phyloP scores from a whole-genome alignment of 2,797 vertebrate species.

The Fundulus diaphanus region DNA sequence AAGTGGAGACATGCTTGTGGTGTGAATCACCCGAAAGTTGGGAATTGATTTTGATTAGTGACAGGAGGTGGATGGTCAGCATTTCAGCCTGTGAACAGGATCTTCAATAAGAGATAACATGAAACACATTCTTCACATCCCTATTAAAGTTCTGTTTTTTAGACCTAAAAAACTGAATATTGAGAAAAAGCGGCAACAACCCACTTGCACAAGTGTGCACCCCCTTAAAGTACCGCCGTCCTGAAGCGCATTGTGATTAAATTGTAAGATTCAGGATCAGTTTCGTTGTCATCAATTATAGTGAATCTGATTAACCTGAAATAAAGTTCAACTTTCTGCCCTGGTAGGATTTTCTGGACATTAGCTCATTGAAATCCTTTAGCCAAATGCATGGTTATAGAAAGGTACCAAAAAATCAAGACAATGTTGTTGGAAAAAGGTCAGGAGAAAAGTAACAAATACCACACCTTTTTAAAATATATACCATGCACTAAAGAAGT shows the following conservation, averaged over 20 bases:
- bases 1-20: slow-evolving; percentile 9
- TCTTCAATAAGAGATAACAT: slow-evolving; percentile 16
- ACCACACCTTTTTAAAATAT: too few species aligned
- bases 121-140: neutral
- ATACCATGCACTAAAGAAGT: too few species aligned
- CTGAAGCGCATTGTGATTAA: neutral
- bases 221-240: neutral
- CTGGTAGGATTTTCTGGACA: too few species aligned
- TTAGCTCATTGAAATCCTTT: neutral
- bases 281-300: neutral
- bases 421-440: neutral
- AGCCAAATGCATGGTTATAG: neutral
- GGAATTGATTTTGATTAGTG: slow-evolving; percentile 39
- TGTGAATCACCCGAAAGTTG: slow-evolving; percentile 31
- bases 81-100: neutral
- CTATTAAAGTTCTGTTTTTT: neutral
- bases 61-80: slow-evolving; percentile 15
- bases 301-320: neutral
- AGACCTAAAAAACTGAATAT: neutral
- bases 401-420: neutral
- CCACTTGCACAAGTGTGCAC: neutral
- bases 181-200: too few species aligned
- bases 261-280: neutral
- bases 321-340: neutral
- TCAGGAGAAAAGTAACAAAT: neutral